Percentiles rank a stretch among this genome's conserved stretches.
These are phyloP conservation scores for Stenoptilia bipunctidactyla DNA, from an alignment of 2,888 invertebrate genomes.

Conservation along the genomic window DNA sequence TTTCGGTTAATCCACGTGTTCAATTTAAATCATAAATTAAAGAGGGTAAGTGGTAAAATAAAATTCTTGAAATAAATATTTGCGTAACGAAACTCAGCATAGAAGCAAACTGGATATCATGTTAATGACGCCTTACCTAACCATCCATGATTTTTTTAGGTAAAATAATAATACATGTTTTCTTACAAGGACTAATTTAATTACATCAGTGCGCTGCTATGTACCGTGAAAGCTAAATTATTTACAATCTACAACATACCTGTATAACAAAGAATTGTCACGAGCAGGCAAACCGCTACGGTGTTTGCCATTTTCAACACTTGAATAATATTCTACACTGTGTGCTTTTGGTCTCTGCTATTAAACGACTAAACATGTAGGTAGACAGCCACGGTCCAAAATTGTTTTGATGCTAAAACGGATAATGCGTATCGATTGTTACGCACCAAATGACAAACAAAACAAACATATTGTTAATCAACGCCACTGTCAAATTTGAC, in stretches of 20 bases:
- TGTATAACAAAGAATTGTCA: constrained; percentile 43
- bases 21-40: no score
- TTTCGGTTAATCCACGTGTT: no score
- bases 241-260: constrained; percentile 35
- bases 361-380: constrained; percentile 36
- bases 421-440: constrained; percentile 45
- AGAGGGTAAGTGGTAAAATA: neutral
- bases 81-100: neutral
- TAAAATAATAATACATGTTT: neutral
- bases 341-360: constrained; percentile 30
- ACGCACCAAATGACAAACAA: constrained; percentile 18
- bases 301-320: constrained; percentile 50
- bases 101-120: neutral
- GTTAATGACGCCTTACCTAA: constrained; percentile 1
- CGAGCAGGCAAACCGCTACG: constrained; percentile 49
- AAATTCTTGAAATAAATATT: neutral
- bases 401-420: constrained; percentile 33
- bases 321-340: constrained; percentile 22
- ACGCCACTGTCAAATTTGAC: no score
- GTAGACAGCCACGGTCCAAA: constrained; percentile 50
- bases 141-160: constrained; percentile 5
- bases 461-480: no score
- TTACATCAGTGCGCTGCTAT: constrained; percentile 8
- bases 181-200: constrained; percentile 23
- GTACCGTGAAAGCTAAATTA: constrained; percentile 10